Evolutionary conservation across 2,113 vertebrate species (phyloP), one percentile per base, ranked within the genome.

Genomic region (Chamaetylas fuelleborni): DNA sequence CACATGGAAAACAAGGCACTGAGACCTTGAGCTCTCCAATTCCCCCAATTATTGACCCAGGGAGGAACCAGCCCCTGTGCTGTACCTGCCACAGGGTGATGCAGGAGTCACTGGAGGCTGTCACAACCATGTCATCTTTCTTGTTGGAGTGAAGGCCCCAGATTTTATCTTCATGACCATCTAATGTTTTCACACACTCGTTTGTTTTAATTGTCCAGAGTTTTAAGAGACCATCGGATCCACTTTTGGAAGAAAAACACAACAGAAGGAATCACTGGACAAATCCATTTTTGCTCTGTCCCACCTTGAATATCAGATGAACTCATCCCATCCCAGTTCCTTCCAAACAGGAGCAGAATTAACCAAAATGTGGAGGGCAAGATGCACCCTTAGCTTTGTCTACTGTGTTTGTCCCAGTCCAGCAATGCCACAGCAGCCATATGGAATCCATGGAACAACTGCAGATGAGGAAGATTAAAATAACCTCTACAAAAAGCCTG

Each of bases 151-250:
- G 99, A 38, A 99, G 98, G 50, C 99, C 99, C 99, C 99, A 99
- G 81, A 99, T 98, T 97, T 99, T 99, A 82, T 99, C 98, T 86
- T 99, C 98, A 5, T 99, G 99, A 28, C 97, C 98, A 6, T 99
- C 99, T 45, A 99, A 83, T 0, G 99, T 99, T 96, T 98, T 98
- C 86, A 99, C 98, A 24, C 99, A 99, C 95, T 99, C 99, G 0
- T 99, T 99, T 47, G 97, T 99, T 96, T 99, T 99, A 90, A 99
- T 99, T 56, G 99, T 99, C 99, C 99, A 99, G 50, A 99, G 98
- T 90, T 99, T 99, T 50, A 99, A 78, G 26, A 99, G 98, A 28
- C 99, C 99, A 0, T 99, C 99, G 0, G 99, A 99, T 36, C 99
- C 99, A 1, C 99, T 99, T 84, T 57, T 29, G 90, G 65, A 47